Base-by-base conservation (phyloP, 2,888 invertebrate genomes). In the Xestia c-nigrum region DNA sequence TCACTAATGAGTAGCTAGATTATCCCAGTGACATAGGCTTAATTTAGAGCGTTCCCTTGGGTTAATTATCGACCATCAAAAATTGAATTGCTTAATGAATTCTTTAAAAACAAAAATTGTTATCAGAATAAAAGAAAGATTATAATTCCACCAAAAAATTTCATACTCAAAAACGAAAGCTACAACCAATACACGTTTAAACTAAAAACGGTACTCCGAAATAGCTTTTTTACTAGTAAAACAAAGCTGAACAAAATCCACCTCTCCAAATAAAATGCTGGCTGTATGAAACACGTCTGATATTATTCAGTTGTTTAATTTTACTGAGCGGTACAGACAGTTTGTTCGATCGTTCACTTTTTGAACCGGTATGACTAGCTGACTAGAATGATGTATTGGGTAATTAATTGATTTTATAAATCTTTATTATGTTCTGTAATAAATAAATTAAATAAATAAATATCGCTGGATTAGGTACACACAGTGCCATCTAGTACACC, bases 261-360 rank as follows among this genome's bases (percentile, higher is more conserved):
- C 5, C 43, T 55, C 16, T 63, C 19, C 14, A 16, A 38, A 63
- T 67, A 43, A 76, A 21, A 76, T 10, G 1, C 10, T 5, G 24
- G 19, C 9, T 31, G 0, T 46, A 40, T n/a, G 63, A 16, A 43
- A 43, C n/a, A 31, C 14, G 14, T 24, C 7, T n/a, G 24, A 38
- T 19, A 5, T 14, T 19, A 9, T 14, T n/a, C n/a, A n/a, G 50
- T 59, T 70, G 46, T 69, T 70, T 52, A 70, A 52, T 31, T 46
- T 66, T 52, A 59, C 64, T 16, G 31, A 31, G 46, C 38, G 38
- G 38, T 65, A 24, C 50, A 76, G 57, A 65, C n/a, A 24, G 10
- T 21, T 12, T 5, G 10, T 1, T 12, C 31, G 31, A 55, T 57
- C n/a, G n/a, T n/a, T n/a, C n/a, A n/a, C n/a, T n/a, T n/a, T n/a